A percentile compares a stretch with the other conserved stretches of the same genome.
These are phyloP conservation scores for Cyphomyrus plagiostoma DNA, from an alignment of 2,113 vertebrate genomes.

Conservation along the genomic window DNA sequence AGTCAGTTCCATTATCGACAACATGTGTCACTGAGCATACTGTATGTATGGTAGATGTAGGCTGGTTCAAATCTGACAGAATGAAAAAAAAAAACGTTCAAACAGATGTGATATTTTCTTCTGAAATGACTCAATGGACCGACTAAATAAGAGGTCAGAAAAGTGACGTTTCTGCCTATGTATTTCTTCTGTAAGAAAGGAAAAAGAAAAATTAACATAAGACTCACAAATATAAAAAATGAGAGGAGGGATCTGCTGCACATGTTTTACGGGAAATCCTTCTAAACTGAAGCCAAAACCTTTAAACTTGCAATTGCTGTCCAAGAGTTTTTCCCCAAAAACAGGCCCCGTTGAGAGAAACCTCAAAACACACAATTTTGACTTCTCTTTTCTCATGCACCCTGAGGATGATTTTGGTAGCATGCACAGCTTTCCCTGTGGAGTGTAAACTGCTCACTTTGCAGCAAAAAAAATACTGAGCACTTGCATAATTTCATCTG, in stretches of 20 bases:
- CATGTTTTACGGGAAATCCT: slow-evolving; percentile 28
- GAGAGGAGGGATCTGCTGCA: slow-evolving; percentile 12
- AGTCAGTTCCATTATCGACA: not conserved
- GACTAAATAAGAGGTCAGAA: not conserved
- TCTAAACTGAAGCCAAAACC: slow-evolving; percentile 23
- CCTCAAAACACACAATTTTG: not conserved
- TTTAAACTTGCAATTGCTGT: slow-evolving; percentile 16
- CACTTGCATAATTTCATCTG: not conserved
- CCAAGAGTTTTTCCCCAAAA: slow-evolving; percentile 17
- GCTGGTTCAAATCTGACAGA: not conserved
- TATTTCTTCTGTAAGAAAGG: not conserved
- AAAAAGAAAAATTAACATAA: not conserved
- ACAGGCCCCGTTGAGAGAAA: slow-evolving; percentile 18
- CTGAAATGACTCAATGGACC: not conserved
- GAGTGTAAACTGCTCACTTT: not conserved
- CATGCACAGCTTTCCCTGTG: not conserved
- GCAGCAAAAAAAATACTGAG: not conserved
- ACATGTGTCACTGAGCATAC: not conserved
- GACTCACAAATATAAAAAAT: slow-evolving; percentile 19
- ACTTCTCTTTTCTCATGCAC: not conserved
- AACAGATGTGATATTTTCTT: not conserved
- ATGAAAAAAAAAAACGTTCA: not conserved
- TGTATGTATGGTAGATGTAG: not conserved
- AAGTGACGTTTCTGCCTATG: not conserved
- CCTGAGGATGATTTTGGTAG: not conserved